Conservation (phyloP, 2,797 vertebrate genomes). For the Pangasius sanitwongsei region DNA sequence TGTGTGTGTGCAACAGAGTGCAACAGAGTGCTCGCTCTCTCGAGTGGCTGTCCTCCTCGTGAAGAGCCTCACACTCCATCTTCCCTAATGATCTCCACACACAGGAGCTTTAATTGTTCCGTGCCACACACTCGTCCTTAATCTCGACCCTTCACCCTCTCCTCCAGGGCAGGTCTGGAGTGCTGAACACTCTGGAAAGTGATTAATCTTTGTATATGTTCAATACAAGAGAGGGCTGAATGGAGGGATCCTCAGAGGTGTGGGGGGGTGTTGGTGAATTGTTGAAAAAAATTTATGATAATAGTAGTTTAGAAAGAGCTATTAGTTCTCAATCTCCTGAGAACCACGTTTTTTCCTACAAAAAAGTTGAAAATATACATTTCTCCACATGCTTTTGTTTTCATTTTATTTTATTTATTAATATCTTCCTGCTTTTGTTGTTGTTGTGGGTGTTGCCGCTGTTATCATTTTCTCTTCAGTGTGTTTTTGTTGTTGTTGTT, state of each 20-base stretch:
- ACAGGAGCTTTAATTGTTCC: slow-evolving; percentile 54
- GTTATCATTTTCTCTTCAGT: background rate
- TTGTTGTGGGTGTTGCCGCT: background rate
- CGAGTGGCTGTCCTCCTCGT: slow-evolving; percentile 44
- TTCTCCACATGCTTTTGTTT: background rate
- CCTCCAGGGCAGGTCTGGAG: slow-evolving; percentile 52
- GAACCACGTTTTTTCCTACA: background rate
- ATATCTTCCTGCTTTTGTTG: background rate
- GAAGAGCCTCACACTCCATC: slow-evolving; percentile 49
- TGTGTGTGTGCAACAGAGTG: background rate
- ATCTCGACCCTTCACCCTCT: slow-evolving; percentile 55
- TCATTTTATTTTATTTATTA: background rate
- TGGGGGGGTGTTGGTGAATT: background rate
- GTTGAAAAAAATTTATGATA: background rate
- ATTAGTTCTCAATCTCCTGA: background rate
- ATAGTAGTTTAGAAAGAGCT: background rate
- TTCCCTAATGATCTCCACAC: slow-evolving; percentile 55
- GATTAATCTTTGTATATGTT: slow-evolving; percentile 57
- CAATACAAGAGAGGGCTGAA: slow-evolving; percentile 45
- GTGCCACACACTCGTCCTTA: slow-evolving; percentile 49
- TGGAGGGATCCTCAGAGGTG: slow-evolving; percentile 28
- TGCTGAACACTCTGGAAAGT: slow-evolving; percentile 51
- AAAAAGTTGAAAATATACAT: background rate
- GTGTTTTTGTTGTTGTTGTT: background rate
- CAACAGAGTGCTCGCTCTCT: slow-evolving; percentile 37